Evolutionary conservation across 1,140 invertebrate species (phyloP), one percentile per base, ranked within the genome.

Genomic region (Drosophila rufa): DNA sequence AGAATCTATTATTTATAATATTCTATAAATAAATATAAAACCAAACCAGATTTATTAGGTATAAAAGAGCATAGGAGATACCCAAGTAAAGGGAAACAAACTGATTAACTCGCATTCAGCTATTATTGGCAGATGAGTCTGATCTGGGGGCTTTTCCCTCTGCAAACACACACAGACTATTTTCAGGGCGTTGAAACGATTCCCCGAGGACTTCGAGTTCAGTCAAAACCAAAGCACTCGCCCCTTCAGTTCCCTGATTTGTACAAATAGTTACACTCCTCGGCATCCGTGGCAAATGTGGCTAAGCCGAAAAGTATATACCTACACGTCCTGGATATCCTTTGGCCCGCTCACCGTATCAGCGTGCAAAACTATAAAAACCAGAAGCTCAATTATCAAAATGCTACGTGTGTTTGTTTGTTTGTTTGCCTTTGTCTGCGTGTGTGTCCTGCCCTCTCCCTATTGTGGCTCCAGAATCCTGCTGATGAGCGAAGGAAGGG

Each of bases 331-430:
- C 36, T 68, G 22, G 19, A 33, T 67, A 75, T 67, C 58, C 73
- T 58, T 75, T 47, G 15, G 30, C 42, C 69, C 79, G 62, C 50
- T 61, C 51, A 40, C 66, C 65, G 30, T 79, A 87, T 82, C 84
- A 83, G 80, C 77, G 76, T 89, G 84, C 71, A 68, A 80, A 80
- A 79, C 84, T 67, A 87, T 87, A 89, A 89, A 87, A 89, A 89
- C 83, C 84, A 87, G 84, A 89, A 87, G 83, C 83, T 80, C 84
- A 87, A 87, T 87, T 87, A 87, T 87, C 84, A 83, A 89, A 87
- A 87, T 89, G 80, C 84, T 80, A 71, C 84, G 84, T 87, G 83
- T 80, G 75, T 80, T 86, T 81, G 80, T 75, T 79, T 50, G 65
- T 60, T 42, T 46, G 27, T 65, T 36, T 58, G 57, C 45, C 43